phyloP scores from a whole-genome alignment of 37 sponge, comb jelly and placozoan genomes.

The Crambe crambe region DNA sequence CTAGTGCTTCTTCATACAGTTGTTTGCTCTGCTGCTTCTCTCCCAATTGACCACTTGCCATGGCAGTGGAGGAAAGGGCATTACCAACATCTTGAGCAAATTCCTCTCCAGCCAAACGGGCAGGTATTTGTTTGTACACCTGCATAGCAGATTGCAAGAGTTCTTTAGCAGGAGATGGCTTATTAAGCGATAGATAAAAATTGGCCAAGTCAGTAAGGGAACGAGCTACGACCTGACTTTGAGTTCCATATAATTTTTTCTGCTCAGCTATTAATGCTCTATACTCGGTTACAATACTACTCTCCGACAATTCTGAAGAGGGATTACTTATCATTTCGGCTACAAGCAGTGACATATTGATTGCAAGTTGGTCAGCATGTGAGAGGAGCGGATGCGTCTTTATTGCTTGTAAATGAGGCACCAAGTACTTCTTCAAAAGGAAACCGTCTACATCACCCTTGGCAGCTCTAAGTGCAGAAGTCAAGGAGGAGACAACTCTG shows the following conservation, averaged over 20 bases:
- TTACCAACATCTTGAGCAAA: conserved; percentile 29
- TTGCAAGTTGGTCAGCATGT: conserved; percentile 9
- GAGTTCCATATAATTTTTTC: conserved; percentile 14
- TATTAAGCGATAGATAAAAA: conserved; percentile 20
- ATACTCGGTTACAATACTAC: not conserved
- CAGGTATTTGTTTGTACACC: conserved; percentile 24
- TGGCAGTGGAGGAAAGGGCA: conserved; percentile 52
- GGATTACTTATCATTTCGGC: conserved; percentile 20
- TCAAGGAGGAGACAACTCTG: conserved; percentile 32
- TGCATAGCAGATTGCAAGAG: conserved; percentile 33
- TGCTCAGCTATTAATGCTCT: conserved; percentile 4
- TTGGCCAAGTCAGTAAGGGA: conserved; percentile 53
- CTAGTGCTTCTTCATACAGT: conserved; percentile 59
- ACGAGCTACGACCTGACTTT: conserved; percentile 39
- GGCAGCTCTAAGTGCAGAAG: conserved; percentile 4
- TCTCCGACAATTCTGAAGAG: not conserved
- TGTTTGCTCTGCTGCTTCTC: conserved; percentile 45
- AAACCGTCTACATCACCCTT: conserved; percentile 14
- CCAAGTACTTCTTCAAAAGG: conserved; percentile 8
- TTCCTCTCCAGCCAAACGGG: not conserved
- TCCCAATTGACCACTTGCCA: conserved; percentile 43
- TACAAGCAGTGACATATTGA: not conserved
- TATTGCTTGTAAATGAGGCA: conserved; percentile 44
- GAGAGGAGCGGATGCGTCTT: conserved; percentile 6
- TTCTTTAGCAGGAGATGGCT: conserved; percentile 37